Evolutionary conservation across 1,140 invertebrate genomes (phyloP).

Genomic region (Trichoplusia ni): DNA sequence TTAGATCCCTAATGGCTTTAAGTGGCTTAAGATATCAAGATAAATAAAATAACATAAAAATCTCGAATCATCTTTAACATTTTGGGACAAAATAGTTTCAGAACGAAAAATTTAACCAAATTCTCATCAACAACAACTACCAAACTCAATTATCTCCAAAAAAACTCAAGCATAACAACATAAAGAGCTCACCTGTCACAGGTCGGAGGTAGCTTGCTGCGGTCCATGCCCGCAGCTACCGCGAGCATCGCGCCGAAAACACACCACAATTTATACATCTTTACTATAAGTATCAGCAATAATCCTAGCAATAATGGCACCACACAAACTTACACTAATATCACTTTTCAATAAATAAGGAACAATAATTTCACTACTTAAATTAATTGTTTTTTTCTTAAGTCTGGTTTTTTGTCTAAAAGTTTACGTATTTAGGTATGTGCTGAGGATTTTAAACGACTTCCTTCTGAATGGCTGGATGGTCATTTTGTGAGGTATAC

Average conservation of each 20-base stretch:
- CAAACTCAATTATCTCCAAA: background rate
- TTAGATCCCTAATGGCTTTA: no score
- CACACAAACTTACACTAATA: constrained; percentile 63
- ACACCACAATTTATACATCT: constrained; percentile 49
- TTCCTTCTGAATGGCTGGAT: constrained; percentile 56
- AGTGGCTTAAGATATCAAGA: no score
- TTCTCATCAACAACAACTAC: background rate
- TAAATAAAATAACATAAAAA: no score
- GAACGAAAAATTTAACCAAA: no score
- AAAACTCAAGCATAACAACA: constrained; percentile 3
- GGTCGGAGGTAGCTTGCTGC: constrained; percentile 62
- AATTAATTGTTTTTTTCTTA: constrained; percentile 33
- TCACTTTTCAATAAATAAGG: constrained; percentile 60
- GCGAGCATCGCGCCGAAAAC: constrained; percentile 45
- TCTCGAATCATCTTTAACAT: no score
- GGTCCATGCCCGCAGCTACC: constrained; percentile 49
- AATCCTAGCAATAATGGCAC: constrained; percentile 21
- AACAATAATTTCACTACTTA: constrained; percentile 52
- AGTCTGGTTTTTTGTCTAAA: constrained; percentile 20
- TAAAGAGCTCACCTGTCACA: constrained; percentile 67
- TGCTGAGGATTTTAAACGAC: constrained; percentile 60
- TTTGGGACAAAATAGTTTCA: no score
- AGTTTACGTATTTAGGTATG: constrained; percentile 71
- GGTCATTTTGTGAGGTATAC: constrained; percentile 61
- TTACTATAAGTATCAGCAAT: constrained; percentile 39